Percentiles rank a stretch among this genome's conserved stretches.
phyloP scores from a whole-genome alignment of 2,113 vertebrate genomes.

The Corvus cornix region DNA sequence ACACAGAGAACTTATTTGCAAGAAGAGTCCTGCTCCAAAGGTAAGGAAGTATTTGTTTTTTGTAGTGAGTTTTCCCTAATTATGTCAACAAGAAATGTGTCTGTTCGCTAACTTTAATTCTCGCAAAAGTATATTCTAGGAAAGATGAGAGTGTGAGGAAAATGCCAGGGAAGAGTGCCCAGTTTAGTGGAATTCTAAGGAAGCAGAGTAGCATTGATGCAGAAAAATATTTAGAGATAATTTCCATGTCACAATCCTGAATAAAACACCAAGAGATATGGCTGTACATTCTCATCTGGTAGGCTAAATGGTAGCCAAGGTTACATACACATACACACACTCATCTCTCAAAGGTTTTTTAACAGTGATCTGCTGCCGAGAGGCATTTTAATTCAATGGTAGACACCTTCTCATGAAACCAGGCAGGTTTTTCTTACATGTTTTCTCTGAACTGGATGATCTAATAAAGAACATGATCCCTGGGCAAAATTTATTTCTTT shows the following conservation, averaged over 20 bases:
- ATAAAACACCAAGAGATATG: background rate
- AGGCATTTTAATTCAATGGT: background rate
- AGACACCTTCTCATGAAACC: background rate
- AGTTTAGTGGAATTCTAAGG: conserved; percentile 47
- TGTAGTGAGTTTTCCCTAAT: background rate
- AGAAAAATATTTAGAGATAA: conserved; percentile 24
- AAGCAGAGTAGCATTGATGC: conserved; percentile 40
- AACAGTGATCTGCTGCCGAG: background rate
- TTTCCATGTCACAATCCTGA: background rate
- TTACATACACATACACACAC: background rate
- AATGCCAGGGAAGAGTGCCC: conserved; percentile 37
- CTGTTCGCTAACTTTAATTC: background rate
- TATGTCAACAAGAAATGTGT: background rate
- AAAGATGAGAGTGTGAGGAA: conserved; percentile 15
- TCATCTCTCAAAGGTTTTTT: background rate
- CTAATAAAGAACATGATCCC: background rate
- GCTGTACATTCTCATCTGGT: background rate
- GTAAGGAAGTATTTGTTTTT: conserved; percentile 47
- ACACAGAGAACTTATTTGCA: conserved; percentile 38
- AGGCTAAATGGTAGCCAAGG: background rate
- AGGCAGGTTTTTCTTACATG: background rate
- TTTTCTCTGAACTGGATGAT: background rate
- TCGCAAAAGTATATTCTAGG: background rate
- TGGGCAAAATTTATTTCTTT: background rate
- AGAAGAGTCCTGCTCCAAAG: conserved; percentile 47